Base-by-base conservation (phyloP, 2,797 vertebrate genomes). In the Microctenopoma steveboyesi region DNA sequence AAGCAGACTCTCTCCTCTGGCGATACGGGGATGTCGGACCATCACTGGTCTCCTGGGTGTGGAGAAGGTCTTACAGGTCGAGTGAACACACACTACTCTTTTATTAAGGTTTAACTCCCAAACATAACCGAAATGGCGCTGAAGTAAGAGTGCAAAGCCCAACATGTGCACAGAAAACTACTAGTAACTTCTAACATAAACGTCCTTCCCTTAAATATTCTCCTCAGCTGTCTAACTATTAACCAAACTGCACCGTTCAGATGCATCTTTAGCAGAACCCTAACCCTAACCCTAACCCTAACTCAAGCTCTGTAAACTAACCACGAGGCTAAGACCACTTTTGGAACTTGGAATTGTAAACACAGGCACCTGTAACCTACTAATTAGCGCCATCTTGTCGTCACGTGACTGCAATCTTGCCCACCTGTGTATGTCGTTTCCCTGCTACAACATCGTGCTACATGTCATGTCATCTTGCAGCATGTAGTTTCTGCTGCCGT, bases 391-490 rank as follows among this genome's bases (percentile, higher is more conserved):
- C 53, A 54, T 1, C 0, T 52, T 5, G n/a, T 13, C 37, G 53
- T 54, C 79, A 76, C 25, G 53, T 73, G 77, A 63, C 57, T n/a
- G 5, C 2, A 27, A 22, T 54, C 66, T 11, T n/a, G 50, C 14
- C 0, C 69, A 71, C 46, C 30, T 70, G 62, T 18, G 16, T 12
- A 1, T 3, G 14, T n/a, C 1, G 11, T 7, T 45, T 49, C 10
- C 27, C 33, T 11, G 5, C 25, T 30, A 4, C 28, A 30, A 30
- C 28, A 5, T 33, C 30, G 7, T 33, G 30, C 30, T 30, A 30
- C 35, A 37, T 37, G 35, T 37, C 28, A 10, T 22, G 22, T 2
- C 35, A 7, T 7, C 7, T 37, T 22, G 22, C 22, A 37, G 35
- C 35, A 37, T 37, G 8, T 18, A 37, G 2, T 0, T 27, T 15